Conservation (phyloP, 2,113 vertebrate genomes). For the Procavia capensis region DNA sequence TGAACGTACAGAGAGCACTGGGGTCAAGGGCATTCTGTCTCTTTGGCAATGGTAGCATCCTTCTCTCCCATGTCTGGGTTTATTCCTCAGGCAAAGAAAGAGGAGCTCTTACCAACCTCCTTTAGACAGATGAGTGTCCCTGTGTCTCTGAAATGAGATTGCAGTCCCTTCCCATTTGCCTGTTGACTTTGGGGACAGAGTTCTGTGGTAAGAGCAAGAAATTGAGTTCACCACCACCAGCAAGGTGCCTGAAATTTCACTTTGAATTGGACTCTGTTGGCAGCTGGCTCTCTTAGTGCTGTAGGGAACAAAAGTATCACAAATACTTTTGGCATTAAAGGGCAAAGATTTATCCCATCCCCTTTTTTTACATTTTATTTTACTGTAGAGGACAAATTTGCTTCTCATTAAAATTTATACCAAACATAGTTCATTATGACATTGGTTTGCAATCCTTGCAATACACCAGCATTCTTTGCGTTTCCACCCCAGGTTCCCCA, state of each 20-base stretch:
- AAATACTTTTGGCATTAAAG: background rate
- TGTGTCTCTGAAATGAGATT: background rate
- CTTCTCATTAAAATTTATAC: too few species aligned
- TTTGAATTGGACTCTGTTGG: background rate
- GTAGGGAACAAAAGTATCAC: background rate
- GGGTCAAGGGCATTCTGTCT: fast-evolving
- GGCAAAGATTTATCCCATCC: background rate
- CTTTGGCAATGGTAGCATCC: background rate
- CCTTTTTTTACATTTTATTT: too few species aligned
- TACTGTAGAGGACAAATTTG: too few species aligned
- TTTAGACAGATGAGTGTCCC: background rate
- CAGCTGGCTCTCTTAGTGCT: background rate
- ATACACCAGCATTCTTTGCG: too few species aligned
- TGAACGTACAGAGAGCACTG: background rate
- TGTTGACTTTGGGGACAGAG: background rate
- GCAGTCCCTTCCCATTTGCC: background rate
- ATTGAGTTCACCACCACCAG: background rate
- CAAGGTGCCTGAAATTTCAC: background rate
- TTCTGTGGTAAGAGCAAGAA: background rate
- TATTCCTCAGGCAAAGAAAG: background rate
- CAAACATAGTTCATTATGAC: too few species aligned
- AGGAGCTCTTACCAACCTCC: background rate
- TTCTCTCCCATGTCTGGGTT: background rate
- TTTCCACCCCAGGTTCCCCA: too few species aligned
- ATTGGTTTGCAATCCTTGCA: too few species aligned